Evolutionary conservation across 2,113 vertebrate genomes (phyloP), one percentile per base, ranked within the genome.

Genomic region (Merops nubicus): DNA sequence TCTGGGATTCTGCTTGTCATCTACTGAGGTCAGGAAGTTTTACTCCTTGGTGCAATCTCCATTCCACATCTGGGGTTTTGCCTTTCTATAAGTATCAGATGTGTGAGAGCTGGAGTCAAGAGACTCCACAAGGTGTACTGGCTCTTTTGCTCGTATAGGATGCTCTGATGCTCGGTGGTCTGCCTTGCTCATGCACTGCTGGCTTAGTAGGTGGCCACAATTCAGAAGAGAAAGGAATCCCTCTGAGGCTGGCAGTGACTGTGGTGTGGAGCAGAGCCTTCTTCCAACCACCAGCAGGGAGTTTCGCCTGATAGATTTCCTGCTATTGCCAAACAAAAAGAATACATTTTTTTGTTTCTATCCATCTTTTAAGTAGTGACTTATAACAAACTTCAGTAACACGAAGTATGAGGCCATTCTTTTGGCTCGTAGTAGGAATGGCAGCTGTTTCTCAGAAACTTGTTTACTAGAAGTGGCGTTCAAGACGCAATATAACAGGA

Each of bases 201-300:
- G 33, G 10, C 4, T 28, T 77, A 56, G 34, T 34, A 54, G 31
- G 31, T 43, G 31, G 34, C 8, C 2, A 2, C 4, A 6, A 13
- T 67, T 64, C 42, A 67, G 54, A 38, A 57, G 19, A 84, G 34
- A 77, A 45, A 18, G 28, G 34, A 14, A 1, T 31, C 26, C n/a
- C 48, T 63, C 29, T 8, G 16, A 74, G 42, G 11, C 34, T 38
- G 34, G 15, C 0, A 8, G 23, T 0, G 0, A 2, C 50, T 42
- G 19, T 5, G 3, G 8, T 11, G 23, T 75, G 26, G 31, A 81
- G 23, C 34, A 6, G 2, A 69, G 33, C 50, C 15, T 21, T 8
- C 33, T 57, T 62, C 45, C 34, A 60, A 8, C 45, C 28, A 48
- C 8, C 12, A 19, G 23, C 16, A 38, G 28, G 54, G 80, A 70